phyloP scores from a whole-genome alignment of 2,888 invertebrate genomes.

The Trisateles emortualis region DNA sequence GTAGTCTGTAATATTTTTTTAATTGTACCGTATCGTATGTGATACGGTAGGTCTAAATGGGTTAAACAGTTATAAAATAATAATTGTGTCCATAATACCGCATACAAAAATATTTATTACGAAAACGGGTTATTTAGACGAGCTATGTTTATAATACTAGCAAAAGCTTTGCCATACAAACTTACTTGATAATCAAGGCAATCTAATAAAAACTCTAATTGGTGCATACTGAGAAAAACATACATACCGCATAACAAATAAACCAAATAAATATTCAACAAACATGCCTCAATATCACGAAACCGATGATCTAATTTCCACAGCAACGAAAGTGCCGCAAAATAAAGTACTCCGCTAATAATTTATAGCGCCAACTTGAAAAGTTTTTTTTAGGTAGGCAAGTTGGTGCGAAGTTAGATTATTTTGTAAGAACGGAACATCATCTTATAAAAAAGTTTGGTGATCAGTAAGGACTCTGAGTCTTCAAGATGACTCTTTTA shows the following conservation, averaged over 20 bases:
- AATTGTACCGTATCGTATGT: no score
- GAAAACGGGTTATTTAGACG: no score
- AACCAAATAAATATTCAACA: constrained; percentile 25
- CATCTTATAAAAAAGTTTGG: constrained; percentile 41
- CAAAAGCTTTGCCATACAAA: no score
- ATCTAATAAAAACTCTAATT: background rate
- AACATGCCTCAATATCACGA: constrained; percentile 8
- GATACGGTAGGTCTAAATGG: no score
- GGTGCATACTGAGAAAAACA: background rate
- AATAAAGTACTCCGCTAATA: constrained; percentile 26
- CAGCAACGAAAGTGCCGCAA: constrained; percentile 16
- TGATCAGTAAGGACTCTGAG: constrained; percentile 22
- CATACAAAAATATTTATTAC: no score
- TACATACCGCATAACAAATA: constrained; percentile 7
- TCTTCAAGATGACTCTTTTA: constrained; percentile 17
- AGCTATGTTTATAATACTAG: no score
- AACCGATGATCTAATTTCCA: constrained; percentile 31
- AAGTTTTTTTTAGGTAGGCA: constrained; percentile 35
- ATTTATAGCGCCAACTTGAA: constrained; percentile 43
- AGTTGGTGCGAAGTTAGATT: constrained; percentile 46
- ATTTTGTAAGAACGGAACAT: constrained; percentile 37
- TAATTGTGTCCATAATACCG: no score
- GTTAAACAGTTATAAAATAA: no score
- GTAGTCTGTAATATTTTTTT: no score
- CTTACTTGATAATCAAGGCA: no score